Percentiles rank a stretch among this genome's conserved stretches.
Conservation (phyloP, 2,113 vertebrate species). For the Orthonyx spaldingii region DNA sequence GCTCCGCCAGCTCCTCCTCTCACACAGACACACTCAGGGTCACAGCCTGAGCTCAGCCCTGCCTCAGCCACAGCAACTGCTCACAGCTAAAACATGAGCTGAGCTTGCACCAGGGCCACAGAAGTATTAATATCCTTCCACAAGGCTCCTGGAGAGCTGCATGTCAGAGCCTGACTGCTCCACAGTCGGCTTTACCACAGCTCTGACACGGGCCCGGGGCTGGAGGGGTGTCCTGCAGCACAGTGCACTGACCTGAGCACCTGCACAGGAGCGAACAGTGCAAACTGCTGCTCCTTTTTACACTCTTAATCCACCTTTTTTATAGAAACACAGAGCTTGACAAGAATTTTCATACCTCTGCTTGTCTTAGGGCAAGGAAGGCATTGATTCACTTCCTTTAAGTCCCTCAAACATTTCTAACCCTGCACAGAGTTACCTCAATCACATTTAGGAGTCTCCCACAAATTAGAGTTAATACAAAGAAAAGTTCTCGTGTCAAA, state of each 20-base stretch:
- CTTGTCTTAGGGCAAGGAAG: not conserved
- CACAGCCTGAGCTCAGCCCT: not conserved
- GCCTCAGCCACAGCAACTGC: not conserved
- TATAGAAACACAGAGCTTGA: not conserved
- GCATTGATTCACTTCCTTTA: not conserved
- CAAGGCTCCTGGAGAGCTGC: not conserved
- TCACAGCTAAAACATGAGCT: not conserved
- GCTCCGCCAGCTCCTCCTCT: not conserved
- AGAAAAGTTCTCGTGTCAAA: not conserved
- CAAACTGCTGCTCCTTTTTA: not conserved
- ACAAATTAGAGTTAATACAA: not conserved
- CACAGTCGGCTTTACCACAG: rapidly evolving
- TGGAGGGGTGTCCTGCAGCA: not conserved
- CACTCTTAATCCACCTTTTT: not conserved
- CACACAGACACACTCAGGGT: not conserved
- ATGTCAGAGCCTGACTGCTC: not conserved
- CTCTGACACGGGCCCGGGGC: not conserved
- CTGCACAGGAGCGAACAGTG: rapidly evolving
- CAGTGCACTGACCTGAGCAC: rapidly evolving
- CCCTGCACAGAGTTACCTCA: not conserved
- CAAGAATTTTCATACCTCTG: not conserved
- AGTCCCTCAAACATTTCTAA: not conserved
- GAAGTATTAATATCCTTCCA: not conserved
- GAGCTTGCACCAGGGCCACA: not conserved
- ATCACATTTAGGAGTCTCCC: not conserved